Evolutionary conservation across 1,140 invertebrate species (phyloP).

Genomic region (Diprion similis): DNA sequence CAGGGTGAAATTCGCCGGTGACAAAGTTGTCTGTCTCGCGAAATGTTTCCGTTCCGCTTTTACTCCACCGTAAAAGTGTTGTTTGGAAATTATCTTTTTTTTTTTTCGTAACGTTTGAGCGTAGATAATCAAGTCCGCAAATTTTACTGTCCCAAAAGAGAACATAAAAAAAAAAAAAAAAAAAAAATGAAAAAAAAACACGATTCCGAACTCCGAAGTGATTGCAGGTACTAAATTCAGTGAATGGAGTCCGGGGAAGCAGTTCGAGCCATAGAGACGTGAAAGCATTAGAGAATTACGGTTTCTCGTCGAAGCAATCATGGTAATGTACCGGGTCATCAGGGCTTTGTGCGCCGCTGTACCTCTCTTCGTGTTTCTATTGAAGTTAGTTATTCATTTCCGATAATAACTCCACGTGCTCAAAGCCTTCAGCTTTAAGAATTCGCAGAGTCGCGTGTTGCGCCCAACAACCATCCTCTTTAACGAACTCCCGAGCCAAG

Average conservation of each 20-base stretch:
- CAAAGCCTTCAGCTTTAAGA: background rate
- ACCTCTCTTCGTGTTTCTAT: background rate
- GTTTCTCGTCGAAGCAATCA: constrained; percentile 52
- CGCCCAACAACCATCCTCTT: background rate
- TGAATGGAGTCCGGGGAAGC: constrained; percentile 1
- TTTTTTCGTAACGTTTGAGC: no score
- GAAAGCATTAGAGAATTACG: constrained; percentile 54
- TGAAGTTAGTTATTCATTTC: background rate
- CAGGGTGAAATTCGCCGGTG: no score
- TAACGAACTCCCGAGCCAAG: background rate
- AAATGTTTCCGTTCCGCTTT: no score
- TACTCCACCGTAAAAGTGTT: no score
- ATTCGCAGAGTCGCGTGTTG: background rate
- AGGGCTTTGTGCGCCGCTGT: constrained; percentile 10
- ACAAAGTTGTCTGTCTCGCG: no score
- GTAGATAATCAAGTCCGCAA: no score
- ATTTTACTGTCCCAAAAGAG: no score
- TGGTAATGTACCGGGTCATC: constrained; percentile 45
- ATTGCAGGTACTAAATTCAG: background rate
- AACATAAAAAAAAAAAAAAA: no score
- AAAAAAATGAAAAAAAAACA: no score
- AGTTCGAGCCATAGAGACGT: background rate
- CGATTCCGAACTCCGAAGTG: background rate
- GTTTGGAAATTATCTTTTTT: no score
- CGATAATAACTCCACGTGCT: background rate